Evolutionary conservation across 1,140 invertebrate species (phyloP).

Genomic region (Orussus abietinus): DNA sequence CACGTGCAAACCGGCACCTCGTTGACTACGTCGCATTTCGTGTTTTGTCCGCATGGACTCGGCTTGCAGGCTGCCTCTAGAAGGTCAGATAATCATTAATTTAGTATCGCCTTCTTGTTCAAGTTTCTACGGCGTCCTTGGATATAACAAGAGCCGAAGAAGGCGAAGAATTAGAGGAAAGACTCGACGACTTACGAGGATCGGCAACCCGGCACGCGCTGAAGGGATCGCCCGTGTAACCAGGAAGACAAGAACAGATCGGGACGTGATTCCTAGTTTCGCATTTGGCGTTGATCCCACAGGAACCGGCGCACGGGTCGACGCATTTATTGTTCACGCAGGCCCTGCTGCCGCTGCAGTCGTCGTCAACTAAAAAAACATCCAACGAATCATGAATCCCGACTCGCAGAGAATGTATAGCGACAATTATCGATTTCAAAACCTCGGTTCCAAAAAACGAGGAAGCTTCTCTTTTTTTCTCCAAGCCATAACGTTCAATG

Average conservation of each 20-base stretch:
- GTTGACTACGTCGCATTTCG: conserved; percentile 72
- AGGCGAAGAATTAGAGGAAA: background rate
- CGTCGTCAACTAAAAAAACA: conserved; percentile 46
- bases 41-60: conserved; percentile 74
- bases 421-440: too few relatives aligned
- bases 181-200: conserved; percentile 46
- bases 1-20: conserved; percentile 74
- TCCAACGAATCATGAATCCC: too few relatives aligned
- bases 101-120: too few relatives aligned
- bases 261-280: conserved; percentile 60
- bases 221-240: conserved; percentile 63
- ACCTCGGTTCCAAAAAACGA: too few relatives aligned
- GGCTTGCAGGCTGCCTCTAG: conserved; percentile 75
- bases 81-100: conserved; percentile 23
- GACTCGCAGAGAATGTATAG: too few relatives aligned
- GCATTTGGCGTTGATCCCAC: conserved; percentile 64
- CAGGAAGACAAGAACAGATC: conserved; percentile 63
- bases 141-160: too few relatives aligned
- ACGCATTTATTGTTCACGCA: conserved; percentile 60
- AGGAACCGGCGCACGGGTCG: conserved; percentile 59
- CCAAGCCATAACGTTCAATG: too few relatives aligned
- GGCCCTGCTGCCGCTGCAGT: conserved; percentile 47
- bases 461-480: too few relatives aligned
- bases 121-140: too few relatives aligned
- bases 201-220: conserved; percentile 52